Evolutionary conservation across 2,797 vertebrate genomes (phyloP).

Genomic region (Hippocampus kuda): DNA sequence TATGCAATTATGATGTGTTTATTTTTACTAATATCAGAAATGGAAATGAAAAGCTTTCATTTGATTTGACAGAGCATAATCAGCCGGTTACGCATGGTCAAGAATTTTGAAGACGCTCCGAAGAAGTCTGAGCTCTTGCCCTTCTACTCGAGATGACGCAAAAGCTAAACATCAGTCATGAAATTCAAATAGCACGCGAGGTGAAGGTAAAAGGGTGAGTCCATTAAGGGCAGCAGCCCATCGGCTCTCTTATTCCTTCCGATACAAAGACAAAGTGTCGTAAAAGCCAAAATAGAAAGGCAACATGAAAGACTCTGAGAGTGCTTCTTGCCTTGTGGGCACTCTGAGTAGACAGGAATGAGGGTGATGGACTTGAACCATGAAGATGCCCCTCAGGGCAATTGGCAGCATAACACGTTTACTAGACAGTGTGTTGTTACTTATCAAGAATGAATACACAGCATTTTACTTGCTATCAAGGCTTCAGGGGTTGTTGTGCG

Average conservation of each 20-base stretch:
- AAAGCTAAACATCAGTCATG: conserved; percentile 29
- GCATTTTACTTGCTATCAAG: not conserved
- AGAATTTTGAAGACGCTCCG: conserved; percentile 21
- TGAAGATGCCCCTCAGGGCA: conserved; percentile 35
- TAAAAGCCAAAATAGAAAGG: conserved; percentile 14
- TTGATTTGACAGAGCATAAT: conserved; percentile 1
- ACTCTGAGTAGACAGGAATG: conserved; percentile 24
- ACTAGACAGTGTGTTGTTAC: conserved; percentile 3
- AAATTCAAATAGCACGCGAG: conserved; percentile 39
- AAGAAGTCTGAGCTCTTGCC: conserved; percentile 19
- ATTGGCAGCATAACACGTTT: conserved; percentile 23
- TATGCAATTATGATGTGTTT: not conserved
- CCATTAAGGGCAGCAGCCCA: conserved; percentile 49
- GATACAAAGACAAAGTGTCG: conserved; percentile 39
- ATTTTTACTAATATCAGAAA: not conserved
- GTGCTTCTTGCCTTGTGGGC: conserved; percentile 47
- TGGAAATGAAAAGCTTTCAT: conserved; percentile 1
- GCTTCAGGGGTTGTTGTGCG: conserved; percentile 4
- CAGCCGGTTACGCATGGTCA: conserved; percentile 2
- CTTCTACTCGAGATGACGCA: conserved; percentile 18
- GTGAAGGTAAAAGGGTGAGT: conserved; percentile 32
- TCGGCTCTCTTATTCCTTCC: conserved; percentile 47
- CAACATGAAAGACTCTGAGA: conserved; percentile 48
- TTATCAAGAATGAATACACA: not conserved
- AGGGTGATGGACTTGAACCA: conserved; percentile 36